These are phyloP conservation scores for Iselma pallidipennis DNA, from an alignment of 2,888 invertebrate species.

Conservation along the genomic window DNA sequence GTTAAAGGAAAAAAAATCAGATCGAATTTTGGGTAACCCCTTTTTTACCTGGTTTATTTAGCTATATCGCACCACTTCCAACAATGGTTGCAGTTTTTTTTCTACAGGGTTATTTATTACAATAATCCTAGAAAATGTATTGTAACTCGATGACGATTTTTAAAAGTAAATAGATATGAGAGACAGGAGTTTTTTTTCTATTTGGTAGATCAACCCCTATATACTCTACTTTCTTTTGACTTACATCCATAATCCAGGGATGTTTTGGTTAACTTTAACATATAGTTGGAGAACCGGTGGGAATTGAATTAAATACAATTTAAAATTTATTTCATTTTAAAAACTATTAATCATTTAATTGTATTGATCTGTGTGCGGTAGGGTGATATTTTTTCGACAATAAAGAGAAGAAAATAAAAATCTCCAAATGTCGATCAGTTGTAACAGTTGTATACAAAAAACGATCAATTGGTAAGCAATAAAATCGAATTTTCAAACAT, in stretches of 20 bases:
- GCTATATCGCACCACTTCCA: slow-evolving; percentile 21
- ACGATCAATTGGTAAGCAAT: slow-evolving; percentile 15
- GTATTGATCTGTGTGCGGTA: slow-evolving; percentile 14
- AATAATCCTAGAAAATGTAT: slow-evolving; percentile 50
- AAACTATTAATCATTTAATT: slow-evolving; percentile 46
- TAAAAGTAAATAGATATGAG: slow-evolving; percentile 45
- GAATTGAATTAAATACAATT: slow-evolving; percentile 26
- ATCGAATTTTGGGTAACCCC: slow-evolving; percentile 36
- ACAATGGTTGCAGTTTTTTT: slow-evolving; percentile 27
- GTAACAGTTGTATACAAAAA: slow-evolving; percentile 1
- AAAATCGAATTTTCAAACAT: slow-evolving; percentile 7
- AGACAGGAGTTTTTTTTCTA: background rate
- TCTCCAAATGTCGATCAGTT: slow-evolving; percentile 7
- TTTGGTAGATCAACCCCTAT: slow-evolving; percentile 12
- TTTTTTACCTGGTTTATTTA: slow-evolving; percentile 42
- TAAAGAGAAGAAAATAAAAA: background rate
- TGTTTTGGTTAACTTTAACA: slow-evolving; percentile 50
- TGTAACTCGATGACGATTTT: slow-evolving; percentile 53
- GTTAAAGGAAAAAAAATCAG: slow-evolving; percentile 46
- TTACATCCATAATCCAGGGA: slow-evolving; percentile 52
- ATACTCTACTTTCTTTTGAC: slow-evolving; percentile 41
- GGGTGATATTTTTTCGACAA: background rate
- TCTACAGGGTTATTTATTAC: slow-evolving; percentile 17
- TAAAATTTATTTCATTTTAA: slow-evolving; percentile 35
- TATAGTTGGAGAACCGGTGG: slow-evolving; percentile 36